These are phyloP conservation scores for Acromyrmex heyeri DNA, from an alignment of 1,140 invertebrate genomes.

Conservation along the genomic window DNA sequence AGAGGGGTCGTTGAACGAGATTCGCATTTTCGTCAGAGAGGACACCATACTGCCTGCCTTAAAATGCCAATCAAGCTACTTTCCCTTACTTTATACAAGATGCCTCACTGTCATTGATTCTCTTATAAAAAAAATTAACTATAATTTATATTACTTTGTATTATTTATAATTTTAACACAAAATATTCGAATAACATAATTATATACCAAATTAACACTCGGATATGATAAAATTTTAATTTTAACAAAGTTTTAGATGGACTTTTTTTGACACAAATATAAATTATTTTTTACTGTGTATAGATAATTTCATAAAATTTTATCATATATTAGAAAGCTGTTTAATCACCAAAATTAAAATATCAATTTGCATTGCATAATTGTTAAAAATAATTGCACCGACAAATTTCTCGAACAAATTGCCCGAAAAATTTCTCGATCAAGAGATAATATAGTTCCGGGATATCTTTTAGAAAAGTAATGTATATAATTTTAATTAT, in stretches of 20 bases:
- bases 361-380: not conserved
- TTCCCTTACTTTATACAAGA: constrained; percentile 25
- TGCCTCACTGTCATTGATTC: not conserved
- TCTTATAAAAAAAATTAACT: not conserved
- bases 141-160: not conserved
- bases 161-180: too few species aligned
- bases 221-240: too few species aligned
- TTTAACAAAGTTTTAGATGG: too few species aligned
- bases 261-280: too few species aligned
- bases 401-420: not conserved
- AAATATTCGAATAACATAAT: too few species aligned
- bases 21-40: constrained; percentile 47
- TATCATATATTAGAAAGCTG: not conserved
- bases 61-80: constrained; percentile 54
- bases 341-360: not conserved
- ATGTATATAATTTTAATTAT: not conserved
- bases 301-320: not conserved
- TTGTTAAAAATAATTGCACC: not conserved
- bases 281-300: not conserved
- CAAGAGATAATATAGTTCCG: not conserved
- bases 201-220: too few species aligned
- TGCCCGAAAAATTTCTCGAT: not conserved
- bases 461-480: not conserved
- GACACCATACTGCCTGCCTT: constrained; percentile 47
- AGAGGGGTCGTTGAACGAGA: constrained; percentile 44